phyloP scores from a whole-genome alignment of 1,140 invertebrate genomes.

The Branchinecta lindahli region DNA sequence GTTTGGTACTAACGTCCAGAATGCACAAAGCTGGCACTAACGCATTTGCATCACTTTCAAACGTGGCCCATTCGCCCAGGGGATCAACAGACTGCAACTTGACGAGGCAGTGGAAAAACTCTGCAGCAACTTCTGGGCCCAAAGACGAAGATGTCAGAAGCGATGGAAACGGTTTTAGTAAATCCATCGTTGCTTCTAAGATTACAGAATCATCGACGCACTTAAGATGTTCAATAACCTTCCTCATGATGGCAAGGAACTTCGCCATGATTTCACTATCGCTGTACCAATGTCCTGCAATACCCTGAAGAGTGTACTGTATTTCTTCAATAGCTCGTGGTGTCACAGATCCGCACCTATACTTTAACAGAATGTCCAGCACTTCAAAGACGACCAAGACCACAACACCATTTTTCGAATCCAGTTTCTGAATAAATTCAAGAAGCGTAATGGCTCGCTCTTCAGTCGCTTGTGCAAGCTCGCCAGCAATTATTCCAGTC shows the following conservation, averaged over 20 bases:
- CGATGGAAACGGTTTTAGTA: background rate
- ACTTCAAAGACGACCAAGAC: background rate
- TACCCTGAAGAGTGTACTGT: background rate
- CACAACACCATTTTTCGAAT: background rate
- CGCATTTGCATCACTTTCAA: too few species aligned
- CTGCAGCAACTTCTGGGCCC: background rate
- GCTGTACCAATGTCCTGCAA: background rate
- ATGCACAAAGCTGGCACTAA: too few species aligned
- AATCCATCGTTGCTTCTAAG: background rate
- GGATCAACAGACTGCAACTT: background rate
- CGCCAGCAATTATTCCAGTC: background rate
- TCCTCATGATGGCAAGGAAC: background rate
- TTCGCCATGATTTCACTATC: background rate
- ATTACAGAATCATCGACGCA: background rate
- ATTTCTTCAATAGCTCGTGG: background rate
- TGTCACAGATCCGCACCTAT: background rate
- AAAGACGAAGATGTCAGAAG: background rate
- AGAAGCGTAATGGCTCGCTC: background rate
- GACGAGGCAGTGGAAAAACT: background rate
- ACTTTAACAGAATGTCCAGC: background rate
- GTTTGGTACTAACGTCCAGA: too few species aligned
- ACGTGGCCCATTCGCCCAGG: too few species aligned
- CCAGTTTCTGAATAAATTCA: background rate
- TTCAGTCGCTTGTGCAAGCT: background rate
- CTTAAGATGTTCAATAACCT: background rate